Evolutionary conservation across 2,888 invertebrate genomes (phyloP).

Genomic region (Steinernema carpocapsae): DNA sequence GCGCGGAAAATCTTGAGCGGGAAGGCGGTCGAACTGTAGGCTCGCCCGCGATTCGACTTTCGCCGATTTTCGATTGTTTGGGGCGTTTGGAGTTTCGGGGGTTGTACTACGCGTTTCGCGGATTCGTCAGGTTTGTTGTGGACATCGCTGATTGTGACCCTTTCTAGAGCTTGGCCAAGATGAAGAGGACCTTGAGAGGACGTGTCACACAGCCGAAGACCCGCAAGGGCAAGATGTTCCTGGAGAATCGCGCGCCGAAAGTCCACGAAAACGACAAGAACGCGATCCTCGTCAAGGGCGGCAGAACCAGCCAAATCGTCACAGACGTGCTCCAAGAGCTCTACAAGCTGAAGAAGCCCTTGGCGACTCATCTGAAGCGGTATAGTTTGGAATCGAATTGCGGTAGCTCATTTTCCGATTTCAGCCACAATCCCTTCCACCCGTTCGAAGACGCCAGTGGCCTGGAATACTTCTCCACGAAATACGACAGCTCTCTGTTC

Average conservation of each 20-base stretch:
- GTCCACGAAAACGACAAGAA: slow-evolving; percentile 85
- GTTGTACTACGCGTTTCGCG: not conserved
- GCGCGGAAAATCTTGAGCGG: too few relatives aligned
- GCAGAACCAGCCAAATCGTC: slow-evolving; percentile 76
- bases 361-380: slow-evolving; percentile 60
- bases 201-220: slow-evolving; percentile 83
- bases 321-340: slow-evolving; percentile 80
- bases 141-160: too few relatives aligned
- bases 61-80: too few relatives aligned
- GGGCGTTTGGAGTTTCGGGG: too few relatives aligned
- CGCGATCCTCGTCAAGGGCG: slow-evolving; percentile 74
- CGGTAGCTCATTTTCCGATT: slow-evolving; percentile 36
- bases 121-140: not conserved
- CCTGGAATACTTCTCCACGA: slow-evolving; percentile 77
- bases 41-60: too few relatives aligned
- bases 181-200: not conserved
- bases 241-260: slow-evolving; percentile 84
- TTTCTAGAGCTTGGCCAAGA: too few relatives aligned
- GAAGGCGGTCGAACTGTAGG: too few relatives aligned
- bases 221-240: slow-evolving; percentile 83
- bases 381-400: slow-evolving; percentile 36
- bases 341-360: slow-evolving; percentile 63
- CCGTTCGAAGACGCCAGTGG: slow-evolving; percentile 89
- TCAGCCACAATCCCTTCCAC: slow-evolving; percentile 76
- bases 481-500: slow-evolving; percentile 87